Base-by-base conservation (phyloP, 2,888 invertebrate genomes). In the Brachyptera risi region DNA sequence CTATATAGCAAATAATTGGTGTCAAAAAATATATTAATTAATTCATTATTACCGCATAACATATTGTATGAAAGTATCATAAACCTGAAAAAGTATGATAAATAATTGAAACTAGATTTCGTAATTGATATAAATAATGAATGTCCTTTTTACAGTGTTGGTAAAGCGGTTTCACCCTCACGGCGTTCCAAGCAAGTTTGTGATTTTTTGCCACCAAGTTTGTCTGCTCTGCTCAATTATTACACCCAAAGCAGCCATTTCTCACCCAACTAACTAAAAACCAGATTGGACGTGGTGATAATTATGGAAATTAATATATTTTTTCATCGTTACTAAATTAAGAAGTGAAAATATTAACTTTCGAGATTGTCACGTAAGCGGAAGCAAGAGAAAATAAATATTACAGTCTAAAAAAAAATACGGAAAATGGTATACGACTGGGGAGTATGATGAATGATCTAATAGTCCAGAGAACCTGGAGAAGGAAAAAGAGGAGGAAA, bases 261-360 rank as follows among this genome's bases (percentile, higher is more conserved):
- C 54, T 54, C 54, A 54, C 35, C n/a, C 27, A 19, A 37, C 35
- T 54, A 54, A 35, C 35, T 21, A 38, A 54, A 54, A 17, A 54
- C 15, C 37, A 54, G 54, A 54, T 54, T 37, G 37, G 9, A 37
- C 54, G 54, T 54, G 35, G 35, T 13, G 54, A 54, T 54, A 31
- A 54, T 54, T 54, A 54, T 54, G 35, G 37, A 54, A 54, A 54
- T 54, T 35, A 54, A 37, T 35, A 54, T 35, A 35, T 54, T 54
- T 54, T 54, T 35, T 54, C 54, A 35, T 54, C 54, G 35, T 35
- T 54, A 54, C 13, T 54, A 54, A 54, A 54, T 54, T 54, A 54
- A 54, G 54, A 54, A 54, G 54, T 31, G 21, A 54, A 44, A 44
- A 54, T 37, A 15, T 19, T 37, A 54, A 54, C 19, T 19, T 37